Percentiles rank a stretch among this genome's conserved stretches.
Conservation (phyloP, 2,888 invertebrate genomes). For the Lydus trimaculatus region DNA sequence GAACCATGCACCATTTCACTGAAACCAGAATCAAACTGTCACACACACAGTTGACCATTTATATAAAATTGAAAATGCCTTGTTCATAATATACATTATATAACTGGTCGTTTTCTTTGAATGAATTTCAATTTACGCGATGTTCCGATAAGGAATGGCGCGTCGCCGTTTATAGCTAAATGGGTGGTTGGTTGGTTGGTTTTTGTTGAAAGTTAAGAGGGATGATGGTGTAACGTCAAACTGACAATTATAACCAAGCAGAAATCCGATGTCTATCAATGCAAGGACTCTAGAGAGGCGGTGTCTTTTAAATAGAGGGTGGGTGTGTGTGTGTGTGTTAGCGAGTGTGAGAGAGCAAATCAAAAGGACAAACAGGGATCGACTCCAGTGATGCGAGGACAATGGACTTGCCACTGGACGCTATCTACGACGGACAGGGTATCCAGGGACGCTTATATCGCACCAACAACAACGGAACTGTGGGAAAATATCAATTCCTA, state of each 20-base stretch:
- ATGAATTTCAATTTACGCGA: conserved; percentile 58
- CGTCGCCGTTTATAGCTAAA: conserved; percentile 30
- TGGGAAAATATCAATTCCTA: not conserved
- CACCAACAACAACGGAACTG: not conserved
- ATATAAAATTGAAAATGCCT: conserved; percentile 15
- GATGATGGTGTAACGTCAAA: conserved; percentile 32
- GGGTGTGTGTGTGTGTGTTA: conserved; percentile 10
- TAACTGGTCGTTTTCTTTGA: conserved; percentile 42
- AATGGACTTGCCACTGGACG: conserved; percentile 39
- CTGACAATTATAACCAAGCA: conserved; percentile 35
- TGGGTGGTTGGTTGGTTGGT: not conserved
- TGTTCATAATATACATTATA: conserved; percentile 23
- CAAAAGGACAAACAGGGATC: conserved; percentile 35
- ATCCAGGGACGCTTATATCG: conserved; percentile 30
- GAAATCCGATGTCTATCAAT: conserved; percentile 28
- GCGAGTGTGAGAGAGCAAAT: not conserved
- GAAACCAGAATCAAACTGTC: conserved; percentile 56
- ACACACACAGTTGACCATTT: conserved; percentile 44
- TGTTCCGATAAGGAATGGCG: conserved; percentile 50
- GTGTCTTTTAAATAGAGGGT: conserved; percentile 15
- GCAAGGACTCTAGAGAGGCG: conserved; percentile 7
- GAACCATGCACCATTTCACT: conserved; percentile 57
- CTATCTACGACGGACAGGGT: conserved; percentile 46
- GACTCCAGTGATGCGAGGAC: conserved; percentile 39
- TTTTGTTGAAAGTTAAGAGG: conserved; percentile 6